Percentiles rank a stretch among this genome's conserved stretches.
Conservation (phyloP, 2,113 vertebrate species). For the Nothobranchius kuhntae region DNA sequence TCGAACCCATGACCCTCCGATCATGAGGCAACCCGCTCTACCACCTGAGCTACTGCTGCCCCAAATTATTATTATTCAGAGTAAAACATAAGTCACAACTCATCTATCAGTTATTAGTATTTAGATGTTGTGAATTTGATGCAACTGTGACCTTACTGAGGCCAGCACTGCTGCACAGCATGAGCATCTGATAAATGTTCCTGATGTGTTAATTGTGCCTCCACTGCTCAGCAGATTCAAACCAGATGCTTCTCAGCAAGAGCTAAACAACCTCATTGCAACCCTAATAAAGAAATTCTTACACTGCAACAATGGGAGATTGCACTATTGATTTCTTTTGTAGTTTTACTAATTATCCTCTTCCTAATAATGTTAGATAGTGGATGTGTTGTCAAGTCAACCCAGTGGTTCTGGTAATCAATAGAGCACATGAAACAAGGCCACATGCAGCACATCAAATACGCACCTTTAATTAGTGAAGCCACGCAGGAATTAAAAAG, state of each 20-base stretch:
- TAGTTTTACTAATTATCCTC: not conserved
- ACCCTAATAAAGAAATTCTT: conserved; percentile 20
- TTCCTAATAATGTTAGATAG: not conserved
- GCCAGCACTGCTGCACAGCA: not conserved
- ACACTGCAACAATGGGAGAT: conserved; percentile 23
- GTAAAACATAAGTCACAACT: not conserved
- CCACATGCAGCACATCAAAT: not conserved
- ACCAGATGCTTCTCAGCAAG: not conserved
- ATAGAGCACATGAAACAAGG: not conserved
- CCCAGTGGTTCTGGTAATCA: not conserved
- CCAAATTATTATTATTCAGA: no score
- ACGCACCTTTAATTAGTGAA: conserved; percentile 1
- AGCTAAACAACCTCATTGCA: conserved; percentile 11
- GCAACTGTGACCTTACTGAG: not conserved
- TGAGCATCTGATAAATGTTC: not conserved
- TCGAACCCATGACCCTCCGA: no score
- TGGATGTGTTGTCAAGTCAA: conserved; percentile 2
- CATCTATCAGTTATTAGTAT: not conserved
- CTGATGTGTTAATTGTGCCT: not conserved
- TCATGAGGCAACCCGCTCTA: no score
- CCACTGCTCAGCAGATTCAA: not conserved
- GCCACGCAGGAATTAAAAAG: not conserved
- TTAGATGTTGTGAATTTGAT: not conserved
- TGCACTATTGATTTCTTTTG: conserved; percentile 30
- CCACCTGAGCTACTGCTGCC: no score